Percentiles rank a stretch among this genome's conserved stretches.
phyloP scores from a whole-genome alignment of 2,113 vertebrate genomes.

The Butorides virescens region DNA sequence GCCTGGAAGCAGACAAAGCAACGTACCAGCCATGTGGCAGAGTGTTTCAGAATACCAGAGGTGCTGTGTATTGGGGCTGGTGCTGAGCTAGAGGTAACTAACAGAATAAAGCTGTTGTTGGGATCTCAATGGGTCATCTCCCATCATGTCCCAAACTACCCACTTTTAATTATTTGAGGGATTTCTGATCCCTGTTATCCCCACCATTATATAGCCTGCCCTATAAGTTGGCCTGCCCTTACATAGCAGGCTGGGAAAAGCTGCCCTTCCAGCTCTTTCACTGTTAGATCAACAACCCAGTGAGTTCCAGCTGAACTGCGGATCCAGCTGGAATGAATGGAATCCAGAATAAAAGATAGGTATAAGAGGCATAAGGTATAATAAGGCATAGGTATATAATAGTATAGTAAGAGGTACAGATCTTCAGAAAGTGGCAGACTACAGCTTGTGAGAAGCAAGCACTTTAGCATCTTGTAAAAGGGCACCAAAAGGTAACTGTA shows the following conservation, averaged over 20 bases:
- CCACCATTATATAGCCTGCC: neutral
- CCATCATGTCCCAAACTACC: neutral
- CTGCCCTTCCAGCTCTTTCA: neutral
- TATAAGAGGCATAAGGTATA: too few species aligned
- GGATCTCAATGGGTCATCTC: neutral
- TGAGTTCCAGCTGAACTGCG: neutral
- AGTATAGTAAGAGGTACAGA: neutral
- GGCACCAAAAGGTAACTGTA: neutral
- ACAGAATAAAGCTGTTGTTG: neutral
- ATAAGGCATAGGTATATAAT: too few species aligned
- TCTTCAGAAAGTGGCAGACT: neutral
- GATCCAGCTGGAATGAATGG: neutral
- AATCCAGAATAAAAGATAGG: neutral
- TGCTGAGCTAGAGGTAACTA: neutral
- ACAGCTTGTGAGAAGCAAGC: neutral
- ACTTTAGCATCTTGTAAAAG: neutral
- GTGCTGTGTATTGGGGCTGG: neutral
- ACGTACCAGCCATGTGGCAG: accelerated
- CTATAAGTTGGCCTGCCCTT: neutral
- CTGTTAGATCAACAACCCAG: too few species aligned
- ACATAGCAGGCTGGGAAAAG: neutral
- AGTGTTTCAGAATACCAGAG: neutral
- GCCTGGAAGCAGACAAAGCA: neutral
- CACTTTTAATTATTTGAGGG: neutral
- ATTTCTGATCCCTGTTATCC: neutral